phyloP scores from a whole-genome alignment of 2,797 vertebrate genomes.

The Eulemur rubriventer region DNA sequence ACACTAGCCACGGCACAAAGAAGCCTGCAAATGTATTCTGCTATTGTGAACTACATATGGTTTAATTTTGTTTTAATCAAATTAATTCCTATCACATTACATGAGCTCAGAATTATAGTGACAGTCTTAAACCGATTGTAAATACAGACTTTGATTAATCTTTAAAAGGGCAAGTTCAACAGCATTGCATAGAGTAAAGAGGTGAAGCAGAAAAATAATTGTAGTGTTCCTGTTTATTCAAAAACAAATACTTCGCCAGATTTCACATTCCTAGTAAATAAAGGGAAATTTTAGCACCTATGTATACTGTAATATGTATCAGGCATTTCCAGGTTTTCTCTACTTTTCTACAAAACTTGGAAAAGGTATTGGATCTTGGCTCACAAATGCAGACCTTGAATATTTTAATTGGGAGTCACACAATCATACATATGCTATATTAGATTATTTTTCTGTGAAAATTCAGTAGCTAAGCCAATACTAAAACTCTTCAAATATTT shows the following conservation, averaged over 20 bases:
- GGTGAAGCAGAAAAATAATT: conserved; percentile 41
- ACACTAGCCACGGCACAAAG: neutral
- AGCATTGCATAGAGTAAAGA: neutral
- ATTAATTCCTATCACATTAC: conserved; percentile 52
- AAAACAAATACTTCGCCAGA: neutral
- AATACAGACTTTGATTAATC: conserved; percentile 68
- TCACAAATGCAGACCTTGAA: conserved; percentile 4
- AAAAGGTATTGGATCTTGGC: conserved; percentile 20
- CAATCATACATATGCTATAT: conserved; percentile 28
- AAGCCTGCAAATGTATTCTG: neutral
- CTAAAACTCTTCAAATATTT: conserved; percentile 9
- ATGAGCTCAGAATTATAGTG: conserved; percentile 49
- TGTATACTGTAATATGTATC: neutral
- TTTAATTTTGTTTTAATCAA: conserved; percentile 52
- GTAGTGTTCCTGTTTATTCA: neutral
- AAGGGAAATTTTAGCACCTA: neutral
- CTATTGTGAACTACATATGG: neutral
- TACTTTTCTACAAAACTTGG: conserved; percentile 25
- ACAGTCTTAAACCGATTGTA: conserved; percentile 10
- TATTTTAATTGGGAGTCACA: conserved; percentile 56
- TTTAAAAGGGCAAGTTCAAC: conserved; percentile 67
- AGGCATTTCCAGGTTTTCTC: conserved; percentile 1
- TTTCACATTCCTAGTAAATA: neutral
- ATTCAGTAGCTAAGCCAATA: neutral
- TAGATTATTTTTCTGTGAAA: conserved; percentile 47